phyloP scores from a whole-genome alignment of 1,140 invertebrate genomes.

The Tetramorium simillimum region DNA sequence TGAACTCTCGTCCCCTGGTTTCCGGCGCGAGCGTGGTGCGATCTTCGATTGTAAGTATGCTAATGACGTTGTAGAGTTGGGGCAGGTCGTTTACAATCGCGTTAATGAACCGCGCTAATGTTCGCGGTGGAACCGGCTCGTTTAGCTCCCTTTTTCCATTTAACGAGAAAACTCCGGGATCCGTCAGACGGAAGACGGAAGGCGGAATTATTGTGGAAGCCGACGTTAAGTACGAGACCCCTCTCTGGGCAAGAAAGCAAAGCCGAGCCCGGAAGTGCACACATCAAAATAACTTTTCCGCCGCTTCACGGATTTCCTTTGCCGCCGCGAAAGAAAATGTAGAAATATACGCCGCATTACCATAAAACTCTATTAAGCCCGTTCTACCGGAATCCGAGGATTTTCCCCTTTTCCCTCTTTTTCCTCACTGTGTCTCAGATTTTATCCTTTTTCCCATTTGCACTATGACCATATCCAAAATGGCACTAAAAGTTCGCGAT shows the following conservation, averaged over 20 bases:
- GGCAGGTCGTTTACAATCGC: constrained; percentile 68
- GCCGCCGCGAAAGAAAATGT: constrained; percentile 57
- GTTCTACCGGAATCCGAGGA: constrained; percentile 56
- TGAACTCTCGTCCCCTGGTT: constrained; percentile 30
- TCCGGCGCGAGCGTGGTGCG: constrained; percentile 16
- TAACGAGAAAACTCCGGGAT: constrained; percentile 62
- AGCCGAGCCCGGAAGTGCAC: constrained; percentile 56
- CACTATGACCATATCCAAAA: constrained; percentile 5
- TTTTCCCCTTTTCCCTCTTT: constrained; percentile 28
- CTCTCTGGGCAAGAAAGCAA: constrained; percentile 45
- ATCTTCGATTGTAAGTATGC: constrained; percentile 64
- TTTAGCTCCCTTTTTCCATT: constrained; percentile 64
- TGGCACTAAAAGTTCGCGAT: constrained; percentile 1
- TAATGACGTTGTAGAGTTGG: constrained; percentile 64
- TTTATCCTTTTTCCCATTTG: constrained; percentile 29
- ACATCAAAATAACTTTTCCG: constrained; percentile 62
- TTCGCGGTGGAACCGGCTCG: constrained; percentile 50
- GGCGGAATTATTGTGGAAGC: constrained; percentile 57
- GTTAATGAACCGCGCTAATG: constrained; percentile 72
- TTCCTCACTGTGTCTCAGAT: constrained; percentile 12
- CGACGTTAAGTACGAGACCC: constrained; percentile 52
- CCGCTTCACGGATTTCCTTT: constrained; percentile 60
- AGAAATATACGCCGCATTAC: constrained; percentile 61
- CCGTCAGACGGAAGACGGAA: constrained; percentile 60
- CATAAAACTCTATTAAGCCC: constrained; percentile 60